phyloP scores from a whole-genome alignment of 2,113 vertebrate genomes.

The Scomber colias region DNA sequence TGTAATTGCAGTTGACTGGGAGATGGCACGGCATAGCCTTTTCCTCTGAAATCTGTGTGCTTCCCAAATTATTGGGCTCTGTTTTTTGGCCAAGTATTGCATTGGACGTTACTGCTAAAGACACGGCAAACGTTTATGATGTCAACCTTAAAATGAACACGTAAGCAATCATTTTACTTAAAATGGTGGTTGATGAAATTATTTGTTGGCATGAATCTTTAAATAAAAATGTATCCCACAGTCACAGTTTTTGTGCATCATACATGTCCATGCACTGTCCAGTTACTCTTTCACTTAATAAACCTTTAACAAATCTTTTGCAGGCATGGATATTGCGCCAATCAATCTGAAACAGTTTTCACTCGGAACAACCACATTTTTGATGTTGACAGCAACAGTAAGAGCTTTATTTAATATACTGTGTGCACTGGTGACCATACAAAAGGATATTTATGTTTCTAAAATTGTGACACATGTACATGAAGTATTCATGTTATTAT shows the following conservation, averaged over 20 bases:
- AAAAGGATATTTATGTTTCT: background rate
- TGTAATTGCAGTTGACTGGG: conserved; percentile 37
- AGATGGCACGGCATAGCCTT: conserved; percentile 7
- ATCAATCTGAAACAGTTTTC: fast-evolving
- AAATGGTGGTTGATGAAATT: background rate
- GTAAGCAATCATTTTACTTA: conserved; percentile 24
- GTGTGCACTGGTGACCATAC: background rate
- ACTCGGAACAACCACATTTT: background rate
- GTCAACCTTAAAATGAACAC: background rate
- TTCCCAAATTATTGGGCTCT: fast-evolving
- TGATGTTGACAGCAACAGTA: conserved; percentile 1
- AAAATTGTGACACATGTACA: background rate
- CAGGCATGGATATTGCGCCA: conserved; percentile 20
- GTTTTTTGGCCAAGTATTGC: background rate
- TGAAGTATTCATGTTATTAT: background rate
- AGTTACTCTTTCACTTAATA: conserved; percentile 4
- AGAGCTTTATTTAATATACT: conserved; percentile 4
- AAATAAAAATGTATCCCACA: no score
- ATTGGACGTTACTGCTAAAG: fast-evolving
- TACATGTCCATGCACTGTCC: no score
- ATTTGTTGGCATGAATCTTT: background rate
- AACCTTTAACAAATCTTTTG: background rate
- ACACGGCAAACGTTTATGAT: background rate
- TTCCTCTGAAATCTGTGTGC: fast-evolving
- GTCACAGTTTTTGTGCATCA: background rate